Conservation (phyloP, 2,888 invertebrate genomes). For the Icerya purchasi region DNA sequence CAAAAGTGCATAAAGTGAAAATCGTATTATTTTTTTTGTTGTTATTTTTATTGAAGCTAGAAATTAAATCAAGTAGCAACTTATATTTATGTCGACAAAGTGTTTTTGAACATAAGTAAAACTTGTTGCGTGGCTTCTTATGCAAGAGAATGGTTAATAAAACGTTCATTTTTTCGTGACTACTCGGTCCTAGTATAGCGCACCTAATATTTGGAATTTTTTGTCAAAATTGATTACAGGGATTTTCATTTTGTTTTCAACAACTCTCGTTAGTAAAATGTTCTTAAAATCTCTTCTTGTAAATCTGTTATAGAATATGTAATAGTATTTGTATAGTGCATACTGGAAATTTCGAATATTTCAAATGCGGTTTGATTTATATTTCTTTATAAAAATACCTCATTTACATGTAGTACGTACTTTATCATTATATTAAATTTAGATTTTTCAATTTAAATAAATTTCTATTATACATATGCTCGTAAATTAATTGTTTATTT, state of each 20-base stretch:
- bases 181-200: background rate
- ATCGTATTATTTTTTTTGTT: background rate
- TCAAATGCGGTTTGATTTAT: no score
- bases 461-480: no score
- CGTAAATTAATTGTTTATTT: no score
- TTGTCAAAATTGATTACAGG: background rate
- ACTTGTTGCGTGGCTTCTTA: background rate
- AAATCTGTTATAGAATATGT: background rate
- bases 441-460: no score
- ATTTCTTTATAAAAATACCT: no score
- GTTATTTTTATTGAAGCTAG: background rate
- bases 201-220: background rate
- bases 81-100: background rate
- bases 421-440: no score
- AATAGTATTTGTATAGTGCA: background rate
- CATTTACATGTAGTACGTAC: no score
- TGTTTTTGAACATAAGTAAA: background rate
- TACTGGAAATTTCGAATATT: no score
- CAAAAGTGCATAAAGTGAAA: background rate
- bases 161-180: background rate
- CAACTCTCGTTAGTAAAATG: background rate
- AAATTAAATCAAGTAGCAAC: background rate
- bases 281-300: background rate
- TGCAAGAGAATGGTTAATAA: no score
- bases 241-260: background rate